Evolutionary conservation across 64 coral and sea anemone species (phyloP), one percentile per base, ranked within the genome.

Genomic region (Platygyra sinensis): DNA sequence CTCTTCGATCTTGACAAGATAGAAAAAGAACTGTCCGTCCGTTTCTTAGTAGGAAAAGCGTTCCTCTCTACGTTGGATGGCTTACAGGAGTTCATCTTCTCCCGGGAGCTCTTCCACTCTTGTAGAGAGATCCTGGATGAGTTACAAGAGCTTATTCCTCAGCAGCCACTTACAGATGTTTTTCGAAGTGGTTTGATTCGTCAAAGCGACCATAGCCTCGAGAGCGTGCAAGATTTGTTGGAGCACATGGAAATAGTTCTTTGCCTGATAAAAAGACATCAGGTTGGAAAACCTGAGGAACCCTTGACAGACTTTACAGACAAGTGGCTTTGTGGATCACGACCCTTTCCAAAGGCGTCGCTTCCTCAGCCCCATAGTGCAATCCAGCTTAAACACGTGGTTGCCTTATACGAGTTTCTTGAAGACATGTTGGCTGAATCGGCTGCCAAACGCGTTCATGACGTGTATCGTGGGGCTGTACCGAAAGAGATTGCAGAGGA

Each of bases 191-290:
- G 80, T 80, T 77, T 98, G 14, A 16, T 46, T 46, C 52, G 90
- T 73, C 77, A 86, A 22, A 89, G 80, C 16, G 83, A 94, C 60
- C 80, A 88, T 24, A 93, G 83, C 33, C 60, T 93, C 20, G 65
- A 96, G 72, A 81, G 88, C 36, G 73, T 90, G 8, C 93, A 95
- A 74, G 75, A 74, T 51, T 76, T 99, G 17, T 88, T 99, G 17
- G 90, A 96, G 72, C 93, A 99, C 18, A 93, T 96, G 59, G 97
- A 99, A 84, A 90, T 93, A 3, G 88, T 99, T 30, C 77, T 99
- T 15, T 99, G 91, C 73, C 87, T 96, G 72, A 75, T 99, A 46
- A 99, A 96, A 60, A 86, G 85, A 59, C 29, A 63, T 52, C 71
- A 80, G 17, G 80, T 51, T 38, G 87, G 83, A 38, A 87, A 89